Percentiles rank a stretch among this genome's conserved stretches.
Evolutionary conservation across 2,797 vertebrate species (phyloP).

Genomic region (Siniperca undulata): DNA sequence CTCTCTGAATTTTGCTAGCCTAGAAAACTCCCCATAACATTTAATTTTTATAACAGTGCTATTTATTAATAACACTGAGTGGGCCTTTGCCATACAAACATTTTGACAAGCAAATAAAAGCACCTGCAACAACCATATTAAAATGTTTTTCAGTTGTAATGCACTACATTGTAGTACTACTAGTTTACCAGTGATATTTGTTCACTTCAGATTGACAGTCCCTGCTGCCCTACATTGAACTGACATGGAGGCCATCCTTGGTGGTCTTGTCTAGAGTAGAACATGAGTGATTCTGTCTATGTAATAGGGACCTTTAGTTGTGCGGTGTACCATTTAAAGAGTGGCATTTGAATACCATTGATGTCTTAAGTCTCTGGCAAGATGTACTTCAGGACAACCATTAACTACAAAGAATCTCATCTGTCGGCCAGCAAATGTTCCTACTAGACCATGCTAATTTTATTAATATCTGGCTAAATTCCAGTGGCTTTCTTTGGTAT

Average conservation of each 20-base stretch:
- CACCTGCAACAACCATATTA: background rate
- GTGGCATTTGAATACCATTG: conserved; percentile 83
- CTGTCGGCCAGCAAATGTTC: conserved; percentile 80
- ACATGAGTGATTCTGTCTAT: conserved; percentile 78
- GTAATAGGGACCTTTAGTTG: conserved; percentile 76
- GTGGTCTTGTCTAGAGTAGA: conserved; percentile 72
- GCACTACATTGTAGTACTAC: background rate
- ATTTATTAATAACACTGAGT: background rate
- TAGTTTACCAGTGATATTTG: conserved; percentile 1
- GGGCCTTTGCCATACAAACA: background rate
- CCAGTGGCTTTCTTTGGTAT: conserved; percentile 77
- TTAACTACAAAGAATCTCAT: conserved; percentile 85
- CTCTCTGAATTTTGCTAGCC: background rate
- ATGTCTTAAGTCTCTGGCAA: conserved; percentile 80
- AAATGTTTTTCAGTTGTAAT: conserved; percentile 16
- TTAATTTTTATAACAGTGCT: background rate
- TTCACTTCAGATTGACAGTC: conserved; percentile 18
- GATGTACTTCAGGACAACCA: conserved; percentile 79
- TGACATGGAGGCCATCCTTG: conserved; percentile 65
- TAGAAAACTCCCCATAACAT: background rate
- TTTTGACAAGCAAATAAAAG: background rate
- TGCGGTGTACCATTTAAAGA: conserved; percentile 78
- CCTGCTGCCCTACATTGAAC: conserved; percentile 19
- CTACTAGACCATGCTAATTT: conserved; percentile 80
- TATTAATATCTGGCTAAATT: conserved; percentile 83